phyloP scores from a whole-genome alignment of 2,113 vertebrate species.

The Muntiacus reevesi region DNA sequence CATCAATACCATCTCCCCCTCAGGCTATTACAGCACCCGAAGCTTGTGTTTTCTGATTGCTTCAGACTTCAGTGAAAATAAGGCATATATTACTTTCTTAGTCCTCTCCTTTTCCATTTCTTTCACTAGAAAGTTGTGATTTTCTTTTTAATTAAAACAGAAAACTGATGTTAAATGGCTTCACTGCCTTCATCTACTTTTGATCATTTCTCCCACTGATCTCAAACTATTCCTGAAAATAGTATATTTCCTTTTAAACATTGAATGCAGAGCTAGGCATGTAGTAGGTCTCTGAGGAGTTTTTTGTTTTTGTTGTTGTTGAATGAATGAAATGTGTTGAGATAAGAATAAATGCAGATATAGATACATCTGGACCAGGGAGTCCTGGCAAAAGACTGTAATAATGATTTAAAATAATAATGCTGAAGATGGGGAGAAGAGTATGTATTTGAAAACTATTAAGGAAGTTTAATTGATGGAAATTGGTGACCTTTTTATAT shows the following conservation, averaged over 20 bases:
- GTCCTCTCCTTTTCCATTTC: neutral
- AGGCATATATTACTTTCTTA: slow-evolving; percentile 6
- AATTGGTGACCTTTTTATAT: neutral
- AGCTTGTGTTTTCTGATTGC: slow-evolving; percentile 30
- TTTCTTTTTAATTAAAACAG: slow-evolving; percentile 30
- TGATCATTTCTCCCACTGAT: neutral
- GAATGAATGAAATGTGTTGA: neutral
- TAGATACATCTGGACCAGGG: neutral
- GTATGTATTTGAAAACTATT: neutral
- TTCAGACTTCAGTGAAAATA: slow-evolving; percentile 38
- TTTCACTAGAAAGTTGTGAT: neutral
- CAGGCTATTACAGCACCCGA: neutral
- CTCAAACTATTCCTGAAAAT: neutral
- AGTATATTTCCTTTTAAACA: neutral
- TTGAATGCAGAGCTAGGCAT: neutral
- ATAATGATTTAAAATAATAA: neutral
- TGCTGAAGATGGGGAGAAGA: neutral
- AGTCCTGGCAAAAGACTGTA: neutral
- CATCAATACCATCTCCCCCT: slow-evolving; percentile 21
- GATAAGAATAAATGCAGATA: neutral
- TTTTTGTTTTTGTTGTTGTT: neutral
- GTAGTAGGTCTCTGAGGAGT: neutral
- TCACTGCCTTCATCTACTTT: neutral
- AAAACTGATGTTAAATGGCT: neutral
- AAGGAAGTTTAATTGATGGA: neutral